Percentiles rank a stretch among this genome's conserved stretches.
phyloP scores from a whole-genome alignment of 1,140 invertebrate genomes.

The Drosophila insularis region DNA sequence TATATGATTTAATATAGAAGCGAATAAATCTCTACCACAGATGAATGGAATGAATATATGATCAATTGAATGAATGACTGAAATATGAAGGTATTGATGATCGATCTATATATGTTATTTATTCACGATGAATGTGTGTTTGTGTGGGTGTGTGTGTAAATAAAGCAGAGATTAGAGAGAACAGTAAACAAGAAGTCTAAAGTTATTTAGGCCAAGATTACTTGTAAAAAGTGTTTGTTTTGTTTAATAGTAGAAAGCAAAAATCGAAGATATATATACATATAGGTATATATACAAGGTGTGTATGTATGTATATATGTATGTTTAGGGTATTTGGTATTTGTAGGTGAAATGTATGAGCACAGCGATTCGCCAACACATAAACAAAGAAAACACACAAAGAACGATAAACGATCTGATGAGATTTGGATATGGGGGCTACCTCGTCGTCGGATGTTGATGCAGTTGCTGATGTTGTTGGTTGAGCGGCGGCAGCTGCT shows the following conservation, averaged over 20 bases:
- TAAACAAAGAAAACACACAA: conserved; percentile 5
- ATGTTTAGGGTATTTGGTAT: neutral
- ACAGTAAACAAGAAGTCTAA: neutral
- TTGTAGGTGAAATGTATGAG: neutral
- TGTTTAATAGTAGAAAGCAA: neutral
- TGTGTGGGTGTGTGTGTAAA: neutral
- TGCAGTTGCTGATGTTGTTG: conserved; percentile 34
- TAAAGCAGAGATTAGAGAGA: neutral
- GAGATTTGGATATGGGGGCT: conserved; percentile 34
- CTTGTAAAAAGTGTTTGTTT: too few species aligned
- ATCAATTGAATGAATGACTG: neutral
- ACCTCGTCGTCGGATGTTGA: conserved; percentile 70
- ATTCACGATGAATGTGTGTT: neutral
- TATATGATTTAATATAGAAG: too few species aligned
- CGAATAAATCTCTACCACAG: neutral
- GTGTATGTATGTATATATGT: neutral
- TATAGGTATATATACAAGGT: neutral
- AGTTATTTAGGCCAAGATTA: neutral
- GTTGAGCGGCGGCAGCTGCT: conserved; percentile 49
- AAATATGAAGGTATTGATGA: neutral
- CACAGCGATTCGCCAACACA: neutral
- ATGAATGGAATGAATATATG: neutral
- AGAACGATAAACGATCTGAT: neutral
- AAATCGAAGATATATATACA: neutral
- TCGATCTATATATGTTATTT: neutral